Evolutionary conservation across 2,888 invertebrate species (phyloP).

Genomic region (Pachliopta kotzebuea): DNA sequence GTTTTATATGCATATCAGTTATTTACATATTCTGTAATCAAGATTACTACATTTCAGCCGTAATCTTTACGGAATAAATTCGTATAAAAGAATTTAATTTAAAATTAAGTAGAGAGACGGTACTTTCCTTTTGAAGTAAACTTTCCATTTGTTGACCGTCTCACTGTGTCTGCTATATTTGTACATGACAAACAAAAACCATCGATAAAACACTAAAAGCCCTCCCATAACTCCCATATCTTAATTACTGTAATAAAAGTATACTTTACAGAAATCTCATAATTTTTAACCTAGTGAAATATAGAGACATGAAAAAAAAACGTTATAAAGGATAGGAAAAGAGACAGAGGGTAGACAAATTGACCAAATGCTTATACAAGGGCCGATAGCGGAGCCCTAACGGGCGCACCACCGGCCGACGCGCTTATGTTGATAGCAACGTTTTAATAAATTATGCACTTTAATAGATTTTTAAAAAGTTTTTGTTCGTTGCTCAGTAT

Average conservation of each 20-base stretch:
- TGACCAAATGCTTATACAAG: constrained; percentile 58
- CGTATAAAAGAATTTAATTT: background rate
- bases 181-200: constrained; percentile 39
- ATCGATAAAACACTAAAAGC: constrained; percentile 59
- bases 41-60: no score
- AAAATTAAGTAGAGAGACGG: background rate
- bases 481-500: constrained; percentile 40
- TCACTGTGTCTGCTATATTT: background rate
- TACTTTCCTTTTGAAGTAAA: background rate
- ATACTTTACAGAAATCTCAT: constrained; percentile 67
- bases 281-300: constrained; percentile 64
- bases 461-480: constrained; percentile 54
- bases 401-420: constrained; percentile 40
- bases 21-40: no score
- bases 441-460: constrained; percentile 64
- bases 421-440: constrained; percentile 44
- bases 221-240: constrained; percentile 65
- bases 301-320: constrained; percentile 58
- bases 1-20: no score
- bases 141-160: background rate
- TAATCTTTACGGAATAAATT: no score
- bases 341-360: constrained; percentile 58
- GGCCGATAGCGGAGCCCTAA: constrained; percentile 50
- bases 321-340: constrained; percentile 58
- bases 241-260: constrained; percentile 75